Evolutionary conservation across 2,797 vertebrate genomes (phyloP).

Genomic region (Onychomys arenicola): DNA sequence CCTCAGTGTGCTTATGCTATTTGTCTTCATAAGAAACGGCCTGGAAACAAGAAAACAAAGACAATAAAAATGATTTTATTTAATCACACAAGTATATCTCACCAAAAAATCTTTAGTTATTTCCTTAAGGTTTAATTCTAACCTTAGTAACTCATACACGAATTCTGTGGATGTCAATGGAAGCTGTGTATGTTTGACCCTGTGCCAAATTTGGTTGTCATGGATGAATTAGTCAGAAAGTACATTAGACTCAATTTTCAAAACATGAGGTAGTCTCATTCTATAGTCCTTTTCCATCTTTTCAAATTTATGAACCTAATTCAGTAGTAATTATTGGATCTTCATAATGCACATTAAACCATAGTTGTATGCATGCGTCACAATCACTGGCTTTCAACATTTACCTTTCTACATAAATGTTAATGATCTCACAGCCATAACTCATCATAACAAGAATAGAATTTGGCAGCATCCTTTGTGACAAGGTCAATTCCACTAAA

Average conservation of each 20-base stretch:
- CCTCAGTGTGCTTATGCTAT: constrained; percentile 73
- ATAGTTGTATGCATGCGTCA: background rate
- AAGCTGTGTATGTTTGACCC: background rate
- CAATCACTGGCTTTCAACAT: constrained; percentile 63
- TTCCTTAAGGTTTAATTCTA: constrained; percentile 81
- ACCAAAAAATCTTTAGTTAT: constrained; percentile 80
- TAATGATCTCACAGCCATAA: constrained; percentile 66
- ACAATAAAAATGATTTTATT: constrained; percentile 84
- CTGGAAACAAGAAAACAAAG: constrained; percentile 82
- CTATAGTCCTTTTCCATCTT: constrained; percentile 68
- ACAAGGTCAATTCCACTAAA: constrained; percentile 76
- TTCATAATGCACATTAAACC: constrained; percentile 45
- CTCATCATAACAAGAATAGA: constrained; percentile 55
- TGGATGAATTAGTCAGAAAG: constrained; percentile 71
- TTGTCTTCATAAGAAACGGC: constrained; percentile 82
- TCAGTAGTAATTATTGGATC: constrained; percentile 71
- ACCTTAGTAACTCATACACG: constrained; percentile 74
- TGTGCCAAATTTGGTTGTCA: constrained; percentile 69
- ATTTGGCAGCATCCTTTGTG: background rate
- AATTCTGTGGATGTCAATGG: constrained; percentile 69
- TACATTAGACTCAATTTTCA: constrained; percentile 53
- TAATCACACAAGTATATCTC: constrained; percentile 80
- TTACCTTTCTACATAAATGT: constrained; percentile 74
- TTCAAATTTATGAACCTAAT: constrained; percentile 72
- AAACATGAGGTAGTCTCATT: constrained; percentile 61